Evolutionary conservation across 2,888 invertebrate genomes (phyloP), one percentile per base, ranked within the genome.

Genomic region (Panzeria rudis): DNA sequence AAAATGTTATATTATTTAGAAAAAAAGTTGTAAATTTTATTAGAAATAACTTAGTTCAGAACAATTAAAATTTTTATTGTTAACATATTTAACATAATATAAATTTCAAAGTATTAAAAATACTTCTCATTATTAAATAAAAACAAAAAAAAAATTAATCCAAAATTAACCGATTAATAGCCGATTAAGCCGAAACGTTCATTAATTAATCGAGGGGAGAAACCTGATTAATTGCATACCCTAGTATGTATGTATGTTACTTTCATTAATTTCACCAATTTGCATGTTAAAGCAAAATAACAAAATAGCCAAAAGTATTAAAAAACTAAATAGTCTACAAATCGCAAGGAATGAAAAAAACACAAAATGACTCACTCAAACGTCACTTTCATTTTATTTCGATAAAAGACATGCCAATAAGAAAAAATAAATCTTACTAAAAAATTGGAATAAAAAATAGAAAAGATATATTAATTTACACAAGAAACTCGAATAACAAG

Each of bases 311-410:
- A 59, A 17, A 59, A 11, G 9, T 35, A 25, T 54, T 25, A 25
- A 17, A 17, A 56, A 5, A 17, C n/a, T n/a, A n/a, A n/a, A n/a
- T n/a, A n/a, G n/a, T 35, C 17, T 11, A 1, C 1, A 59, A 32
- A 7, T 29, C 6, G 44, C n/a, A 56, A 17, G 17, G 29, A 41
- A 44, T n/a, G 25, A 25, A 62, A 38, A 23, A 52, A 9, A 62
- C 25, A 17, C 52, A 29, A 38, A 62, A 54, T 75, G 38, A 75
- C 15, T 64, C 75, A 66, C 25, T 29, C 15, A 17, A 52, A 66
- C 41, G 6, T 66, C 54, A 56, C 76, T 44, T 76, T 76, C 59
- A 61, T 61, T 59, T 54, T 23, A 59, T 32, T 66, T 56, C 44
- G 17, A 54, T 25, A 41, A 38, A 9, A 54, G 41, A 66, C 23